phyloP scores from a whole-genome alignment of 2,113 vertebrate genomes.

The Crotophaga sulcirostris region DNA sequence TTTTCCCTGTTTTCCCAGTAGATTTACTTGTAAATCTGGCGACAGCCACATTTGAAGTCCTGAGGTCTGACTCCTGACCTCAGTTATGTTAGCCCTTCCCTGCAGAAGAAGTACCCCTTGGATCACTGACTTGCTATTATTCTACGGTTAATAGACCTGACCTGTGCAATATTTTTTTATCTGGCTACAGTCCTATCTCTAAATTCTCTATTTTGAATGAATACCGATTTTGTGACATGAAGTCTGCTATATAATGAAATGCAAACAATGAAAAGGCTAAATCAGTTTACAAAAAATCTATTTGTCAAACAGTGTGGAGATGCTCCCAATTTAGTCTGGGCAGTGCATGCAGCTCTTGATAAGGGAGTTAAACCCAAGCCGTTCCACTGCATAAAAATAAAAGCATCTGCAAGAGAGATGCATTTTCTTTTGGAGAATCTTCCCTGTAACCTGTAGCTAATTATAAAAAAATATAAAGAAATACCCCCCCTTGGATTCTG shows the following conservation, averaged over 20 bases:
- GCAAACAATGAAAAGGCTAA: slow-evolving; percentile 79
- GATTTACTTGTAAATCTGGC: slow-evolving; percentile 65
- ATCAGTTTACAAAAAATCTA: slow-evolving; percentile 82
- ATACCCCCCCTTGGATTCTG: background rate
- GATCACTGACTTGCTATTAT: slow-evolving; percentile 75
- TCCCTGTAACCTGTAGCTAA: slow-evolving; percentile 71
- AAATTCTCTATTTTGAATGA: slow-evolving; percentile 79
- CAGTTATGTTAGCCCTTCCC: slow-evolving; percentile 55
- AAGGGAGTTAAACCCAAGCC: slow-evolving; percentile 73
- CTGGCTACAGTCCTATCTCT: slow-evolving; percentile 72
- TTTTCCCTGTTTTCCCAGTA: slow-evolving; percentile 56
- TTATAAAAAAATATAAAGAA: slow-evolving; percentile 13
- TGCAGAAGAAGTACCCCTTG: slow-evolving; percentile 59
- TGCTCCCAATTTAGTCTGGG: slow-evolving; percentile 71
- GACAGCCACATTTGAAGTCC: slow-evolving; percentile 44
- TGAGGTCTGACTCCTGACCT: slow-evolving; percentile 68
- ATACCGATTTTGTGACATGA: slow-evolving; percentile 78
- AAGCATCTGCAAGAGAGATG: slow-evolving; percentile 46
- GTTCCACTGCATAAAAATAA: slow-evolving; percentile 67
- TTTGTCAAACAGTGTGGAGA: slow-evolving; percentile 78
- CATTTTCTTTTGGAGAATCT: slow-evolving; percentile 59
- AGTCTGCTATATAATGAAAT: slow-evolving; percentile 78
- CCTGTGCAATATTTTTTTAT: slow-evolving; percentile 73
- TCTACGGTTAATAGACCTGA: slow-evolving; percentile 75
- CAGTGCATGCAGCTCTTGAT: slow-evolving; percentile 69